Base-by-base conservation (phyloP, 1,140 invertebrate genomes). In the Ditylenchus dipsaci region DNA sequence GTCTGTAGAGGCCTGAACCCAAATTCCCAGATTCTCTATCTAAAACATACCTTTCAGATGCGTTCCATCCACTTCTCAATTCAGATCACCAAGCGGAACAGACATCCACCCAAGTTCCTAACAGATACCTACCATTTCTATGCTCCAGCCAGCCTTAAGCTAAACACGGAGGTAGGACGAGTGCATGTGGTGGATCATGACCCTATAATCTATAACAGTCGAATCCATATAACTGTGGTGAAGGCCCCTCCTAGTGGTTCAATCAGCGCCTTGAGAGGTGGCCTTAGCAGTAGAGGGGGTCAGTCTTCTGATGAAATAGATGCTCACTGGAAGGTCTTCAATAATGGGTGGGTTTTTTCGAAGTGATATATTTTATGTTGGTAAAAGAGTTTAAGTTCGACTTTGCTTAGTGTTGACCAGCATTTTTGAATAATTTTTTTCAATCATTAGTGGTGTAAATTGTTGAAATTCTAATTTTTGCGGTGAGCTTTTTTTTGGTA, bases 141-240 rank as follows among this genome's bases (percentile, higher is more conserved):
- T 29, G 75, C 72, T 8, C 76, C 77, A 15, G 26, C 58, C 7
- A 56, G 33, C 21, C 30, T 76, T 33, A 9, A 30, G 27, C n/a
- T 65, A 38, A 76, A 76, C 8, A 42, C 60, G n/a, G 75, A 79
- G 67, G 65, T 76, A 47, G 75, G 77, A 3, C 42, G 43, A 15
- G 56, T 78, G 13, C 38, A 70, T 23, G 63, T 76, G 0, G 21
- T 67, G 8, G 75, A 76, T 53, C 57, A 71, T 29, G 74, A 76
- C 58, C 75, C 75, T 43, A 76, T 76, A 47, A 76, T 76, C 38
- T 76, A 76, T 72, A 76, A 76, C 38, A 76, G 72, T 8, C 75
- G 78, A 43, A 49, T 76, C 0, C 58, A 63, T 60, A 19, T 77
- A 13, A 71, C n/a, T 15, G 8, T 53, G 8, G 49, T 53, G 3